Evolutionary conservation across 2,888 invertebrate species (phyloP).

Genomic region (Mythimna ferrago): DNA sequence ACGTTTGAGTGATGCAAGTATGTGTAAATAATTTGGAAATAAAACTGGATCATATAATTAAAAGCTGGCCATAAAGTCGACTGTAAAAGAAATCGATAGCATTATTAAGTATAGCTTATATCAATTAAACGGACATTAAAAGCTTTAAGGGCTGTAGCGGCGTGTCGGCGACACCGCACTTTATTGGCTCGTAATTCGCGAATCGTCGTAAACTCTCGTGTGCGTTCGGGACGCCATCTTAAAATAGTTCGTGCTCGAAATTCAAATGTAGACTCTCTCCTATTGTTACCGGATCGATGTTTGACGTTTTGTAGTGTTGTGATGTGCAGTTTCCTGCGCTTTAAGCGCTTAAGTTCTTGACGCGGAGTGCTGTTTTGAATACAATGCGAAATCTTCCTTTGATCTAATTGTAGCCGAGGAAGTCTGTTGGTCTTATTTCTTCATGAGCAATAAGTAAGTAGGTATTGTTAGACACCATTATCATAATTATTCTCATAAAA

Average conservation of each 20-base stretch:
- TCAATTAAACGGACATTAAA: slow-evolving; percentile 81
- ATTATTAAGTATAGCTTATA: slow-evolving; percentile 72
- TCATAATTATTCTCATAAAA: slow-evolving; percentile 23
- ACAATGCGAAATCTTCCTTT: slow-evolving; percentile 54
- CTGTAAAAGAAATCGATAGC: slow-evolving; percentile 64
- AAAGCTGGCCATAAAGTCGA: slow-evolving; percentile 57
- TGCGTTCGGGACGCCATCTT: slow-evolving; percentile 78
- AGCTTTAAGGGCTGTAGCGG: slow-evolving; percentile 75
- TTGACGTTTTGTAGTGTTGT: slow-evolving; percentile 70
- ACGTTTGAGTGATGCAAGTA: slow-evolving; percentile 48
- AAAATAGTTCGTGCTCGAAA: slow-evolving; percentile 80
- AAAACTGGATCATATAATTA: slow-evolving; percentile 63
- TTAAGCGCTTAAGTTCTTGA: slow-evolving; percentile 55
- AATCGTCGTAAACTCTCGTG: slow-evolving; percentile 79
- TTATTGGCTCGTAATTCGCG: slow-evolving; percentile 83
- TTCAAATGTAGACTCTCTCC: slow-evolving; percentile 69
- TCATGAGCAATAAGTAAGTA: slow-evolving; percentile 24
- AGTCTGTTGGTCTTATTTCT: slow-evolving; percentile 44
- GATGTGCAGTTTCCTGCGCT: slow-evolving; percentile 69
- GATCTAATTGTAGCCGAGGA: slow-evolving; percentile 57
- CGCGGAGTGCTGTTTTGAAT: slow-evolving; percentile 53
- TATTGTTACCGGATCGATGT: slow-evolving; percentile 71
- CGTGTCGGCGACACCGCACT: slow-evolving; percentile 78
- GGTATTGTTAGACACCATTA: slow-evolving; percentile 15
- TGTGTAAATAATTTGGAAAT: slow-evolving; percentile 58